These are phyloP conservation scores for Cyclargus thomasi DNA, from an alignment of 1,140 invertebrate genomes.

Conservation along the genomic window DNA sequence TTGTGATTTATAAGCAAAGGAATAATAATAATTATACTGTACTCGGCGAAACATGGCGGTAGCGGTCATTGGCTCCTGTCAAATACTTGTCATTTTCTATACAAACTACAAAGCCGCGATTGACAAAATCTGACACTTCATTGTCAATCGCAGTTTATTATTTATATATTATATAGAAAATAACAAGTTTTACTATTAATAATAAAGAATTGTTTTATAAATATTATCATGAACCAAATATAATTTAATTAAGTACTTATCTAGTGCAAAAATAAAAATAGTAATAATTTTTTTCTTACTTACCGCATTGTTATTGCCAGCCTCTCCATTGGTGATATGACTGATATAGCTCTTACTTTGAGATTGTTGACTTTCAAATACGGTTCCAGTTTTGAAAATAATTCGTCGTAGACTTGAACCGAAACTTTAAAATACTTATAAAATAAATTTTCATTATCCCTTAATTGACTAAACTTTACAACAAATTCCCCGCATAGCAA, in stretches of 20 bases:
- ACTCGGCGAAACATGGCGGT: no score
- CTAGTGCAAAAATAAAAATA: neutral
- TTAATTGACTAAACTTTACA: slow-evolving; percentile 19
- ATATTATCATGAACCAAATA: no score
- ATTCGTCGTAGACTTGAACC: slow-evolving; percentile 25
- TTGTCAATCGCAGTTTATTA: no score
- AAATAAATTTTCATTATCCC: slow-evolving; percentile 25
- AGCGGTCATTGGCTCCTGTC: no score
- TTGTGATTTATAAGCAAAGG: no score
- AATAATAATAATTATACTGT: no score
- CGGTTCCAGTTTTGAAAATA: slow-evolving; percentile 26
- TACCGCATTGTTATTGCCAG: slow-evolving; percentile 25
- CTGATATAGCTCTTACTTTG: slow-evolving; percentile 22
- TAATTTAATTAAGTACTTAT: neutral
- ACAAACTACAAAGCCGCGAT: no score
- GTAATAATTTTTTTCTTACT: slow-evolving; percentile 17
- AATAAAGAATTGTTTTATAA: no score
- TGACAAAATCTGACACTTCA: no score
- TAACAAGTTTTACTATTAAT: no score
- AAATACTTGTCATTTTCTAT: no score
- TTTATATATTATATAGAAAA: no score
- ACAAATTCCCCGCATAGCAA: slow-evolving; percentile 21
- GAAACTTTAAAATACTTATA: slow-evolving; percentile 27
- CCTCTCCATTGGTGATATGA: slow-evolving; percentile 24
- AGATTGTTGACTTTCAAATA: slow-evolving; percentile 25